These are phyloP conservation scores for Drosophila ficusphila DNA, from an alignment of 1,140 invertebrate species.

Conservation along the genomic window DNA sequence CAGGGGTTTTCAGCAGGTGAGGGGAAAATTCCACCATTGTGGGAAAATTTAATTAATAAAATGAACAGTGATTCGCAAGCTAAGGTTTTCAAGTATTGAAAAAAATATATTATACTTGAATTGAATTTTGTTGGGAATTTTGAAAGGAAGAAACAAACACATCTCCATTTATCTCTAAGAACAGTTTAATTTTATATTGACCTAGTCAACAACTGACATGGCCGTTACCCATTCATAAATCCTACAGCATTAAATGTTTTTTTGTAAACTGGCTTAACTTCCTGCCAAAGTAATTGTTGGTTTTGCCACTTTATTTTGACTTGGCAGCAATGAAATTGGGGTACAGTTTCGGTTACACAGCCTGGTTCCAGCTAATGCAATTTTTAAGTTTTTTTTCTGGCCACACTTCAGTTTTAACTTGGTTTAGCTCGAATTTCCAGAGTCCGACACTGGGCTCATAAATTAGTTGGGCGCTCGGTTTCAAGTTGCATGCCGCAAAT, in stretches of 20 bases:
- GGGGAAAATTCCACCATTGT: too few species aligned
- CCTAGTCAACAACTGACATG: too few species aligned
- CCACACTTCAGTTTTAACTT: constrained; percentile 42
- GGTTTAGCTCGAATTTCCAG: constrained; percentile 30
- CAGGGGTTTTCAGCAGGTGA: not conserved
- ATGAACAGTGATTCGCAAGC: not conserved
- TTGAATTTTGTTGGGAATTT: too few species aligned
- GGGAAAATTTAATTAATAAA: not conserved
- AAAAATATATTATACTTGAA: too few species aligned
- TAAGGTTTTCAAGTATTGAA: too few species aligned
- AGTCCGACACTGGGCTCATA: constrained; percentile 11
- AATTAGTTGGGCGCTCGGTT: constrained; percentile 38
- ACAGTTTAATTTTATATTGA: too few species aligned
- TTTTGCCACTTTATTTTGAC: constrained; percentile 6
- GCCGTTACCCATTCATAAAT: too few species aligned
- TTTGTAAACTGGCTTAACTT: not conserved
- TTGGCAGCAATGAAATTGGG: not conserved
- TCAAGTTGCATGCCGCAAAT: constrained; percentile 41
- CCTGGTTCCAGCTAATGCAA: constrained; percentile 14
- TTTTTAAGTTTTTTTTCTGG: constrained; percentile 18
- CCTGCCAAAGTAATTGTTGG: not conserved
- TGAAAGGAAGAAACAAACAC: too few species aligned
- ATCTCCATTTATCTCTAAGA: too few species aligned
- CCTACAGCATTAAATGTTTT: too few species aligned
- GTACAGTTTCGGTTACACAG: not conserved